These are phyloP conservation scores for Pseudochromis fuscus DNA, from an alignment of 2,797 vertebrate genomes.

Conservation along the genomic window DNA sequence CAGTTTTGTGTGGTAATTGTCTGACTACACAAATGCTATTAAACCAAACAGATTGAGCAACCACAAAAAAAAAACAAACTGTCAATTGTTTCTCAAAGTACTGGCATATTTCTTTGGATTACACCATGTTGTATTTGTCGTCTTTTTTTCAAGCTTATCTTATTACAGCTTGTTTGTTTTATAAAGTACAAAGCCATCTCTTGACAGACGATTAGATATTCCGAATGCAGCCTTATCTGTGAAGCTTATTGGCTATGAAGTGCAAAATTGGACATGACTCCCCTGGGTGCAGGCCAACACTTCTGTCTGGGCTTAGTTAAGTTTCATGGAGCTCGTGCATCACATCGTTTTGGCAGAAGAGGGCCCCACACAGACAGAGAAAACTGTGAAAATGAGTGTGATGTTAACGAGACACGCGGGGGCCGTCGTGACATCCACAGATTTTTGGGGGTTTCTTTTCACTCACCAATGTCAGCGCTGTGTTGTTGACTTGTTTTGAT, in stretches of 20 bases:
- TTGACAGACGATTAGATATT: constrained; percentile 61
- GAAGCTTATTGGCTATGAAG: constrained; percentile 63
- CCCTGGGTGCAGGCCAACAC: constrained; percentile 59
- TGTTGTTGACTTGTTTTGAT: constrained; percentile 59
- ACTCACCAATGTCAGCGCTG: constrained; percentile 33
- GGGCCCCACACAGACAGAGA: constrained; percentile 38
- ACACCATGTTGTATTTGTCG: constrained; percentile 41
- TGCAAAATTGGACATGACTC: constrained; percentile 66
- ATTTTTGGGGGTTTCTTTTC: constrained; percentile 30
- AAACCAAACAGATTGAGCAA: constrained; percentile 37
- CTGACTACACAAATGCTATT: background rate
- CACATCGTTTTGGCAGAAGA: constrained; percentile 60
- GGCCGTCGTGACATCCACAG: constrained; percentile 48
- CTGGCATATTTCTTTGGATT: constrained; percentile 50
- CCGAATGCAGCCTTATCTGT: constrained; percentile 49
- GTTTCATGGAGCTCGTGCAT: constrained; percentile 69
- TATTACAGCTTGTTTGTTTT: constrained; percentile 50
- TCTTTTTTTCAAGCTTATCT: constrained; percentile 23
- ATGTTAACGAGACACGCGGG: constrained; percentile 57
- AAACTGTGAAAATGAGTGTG: constrained; percentile 63
- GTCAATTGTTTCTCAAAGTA: constrained; percentile 35
- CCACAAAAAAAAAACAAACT: constrained; percentile 5
- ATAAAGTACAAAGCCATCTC: constrained; percentile 51
- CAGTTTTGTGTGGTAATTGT: background rate
- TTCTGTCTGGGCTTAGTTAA: constrained; percentile 67